A percentile compares a stretch with the other conserved stretches of the same genome.
Conservation (phyloP, 1,140 invertebrate species). For the Pogonognathellus flavescens region DNA sequence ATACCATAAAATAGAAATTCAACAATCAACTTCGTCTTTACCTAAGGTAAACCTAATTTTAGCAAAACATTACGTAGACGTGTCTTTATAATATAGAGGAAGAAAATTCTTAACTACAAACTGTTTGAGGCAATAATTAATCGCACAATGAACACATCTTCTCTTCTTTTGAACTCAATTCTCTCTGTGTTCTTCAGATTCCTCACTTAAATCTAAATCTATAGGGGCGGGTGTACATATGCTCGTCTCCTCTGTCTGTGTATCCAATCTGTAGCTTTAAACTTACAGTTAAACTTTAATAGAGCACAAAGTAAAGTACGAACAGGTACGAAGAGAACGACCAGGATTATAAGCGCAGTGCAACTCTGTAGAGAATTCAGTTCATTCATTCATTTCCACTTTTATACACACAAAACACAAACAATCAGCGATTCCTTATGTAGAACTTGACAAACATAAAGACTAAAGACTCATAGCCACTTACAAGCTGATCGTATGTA, state of each 20-base stretch:
- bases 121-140: not conserved
- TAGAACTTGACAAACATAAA: not conserved
- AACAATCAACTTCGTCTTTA: too few species aligned
- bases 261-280: not conserved
- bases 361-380: not conserved
- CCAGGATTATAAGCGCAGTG: not conserved
- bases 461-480: not conserved
- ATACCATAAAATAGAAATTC: too few species aligned
- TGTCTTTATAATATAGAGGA: too few species aligned
- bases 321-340: conserved; percentile 29
- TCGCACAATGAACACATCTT: not conserved
- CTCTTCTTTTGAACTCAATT: not conserved
- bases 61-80: too few species aligned
- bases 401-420: not conserved
- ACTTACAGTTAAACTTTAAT: not conserved
- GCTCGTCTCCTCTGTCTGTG: too few species aligned
- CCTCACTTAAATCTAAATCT: not conserved
- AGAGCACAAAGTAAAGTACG: conserved; percentile 38
- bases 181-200: too few species aligned
- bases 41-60: too few species aligned
- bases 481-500: not conserved
- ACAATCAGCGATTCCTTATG: not conserved
- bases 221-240: not conserved
- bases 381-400: conserved; percentile 11
- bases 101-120: not conserved